Evolutionary conservation across 2,888 invertebrate species (phyloP).

Genomic region (Tribolium freemani): DNA sequence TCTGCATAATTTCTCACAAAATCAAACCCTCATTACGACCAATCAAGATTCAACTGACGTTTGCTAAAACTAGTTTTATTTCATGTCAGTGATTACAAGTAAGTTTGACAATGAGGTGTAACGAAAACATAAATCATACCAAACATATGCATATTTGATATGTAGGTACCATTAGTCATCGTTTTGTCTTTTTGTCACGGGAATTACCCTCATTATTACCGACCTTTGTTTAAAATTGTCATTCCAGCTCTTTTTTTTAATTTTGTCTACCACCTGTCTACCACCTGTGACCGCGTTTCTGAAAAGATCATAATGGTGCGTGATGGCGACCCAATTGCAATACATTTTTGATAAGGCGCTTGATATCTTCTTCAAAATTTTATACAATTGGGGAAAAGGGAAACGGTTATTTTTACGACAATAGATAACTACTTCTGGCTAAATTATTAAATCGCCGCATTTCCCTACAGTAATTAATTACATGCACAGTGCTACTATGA

Average conservation of each 20-base stretch:
- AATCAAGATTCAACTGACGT: too few relatives aligned
- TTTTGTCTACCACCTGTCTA: constrained; percentile 15
- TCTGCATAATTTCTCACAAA: background rate
- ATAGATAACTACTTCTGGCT: constrained; percentile 3
- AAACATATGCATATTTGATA: background rate
- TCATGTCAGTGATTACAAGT: too few relatives aligned
- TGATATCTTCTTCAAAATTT: constrained; percentile 28
- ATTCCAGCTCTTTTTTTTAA: constrained; percentile 1
- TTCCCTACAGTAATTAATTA: constrained; percentile 24
- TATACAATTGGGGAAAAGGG: background rate
- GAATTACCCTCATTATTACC: background rate
- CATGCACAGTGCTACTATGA: constrained; percentile 5
- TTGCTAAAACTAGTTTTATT: background rate
- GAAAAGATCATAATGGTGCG: constrained; percentile 20
- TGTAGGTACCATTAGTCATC: constrained; percentile 8
- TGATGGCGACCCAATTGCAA: constrained; percentile 20
- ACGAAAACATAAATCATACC: background rate
- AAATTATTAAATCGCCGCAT: constrained; percentile 18
- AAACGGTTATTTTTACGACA: constrained; percentile 15
- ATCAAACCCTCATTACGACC: background rate
- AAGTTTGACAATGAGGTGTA: background rate
- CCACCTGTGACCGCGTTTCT: constrained; percentile 21
- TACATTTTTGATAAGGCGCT: constrained; percentile 18
- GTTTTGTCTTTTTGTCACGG: background rate
- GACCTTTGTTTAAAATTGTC: background rate